These are phyloP conservation scores for Troides helena DNA, from an alignment of 2,888 invertebrate species.

Conservation along the genomic window DNA sequence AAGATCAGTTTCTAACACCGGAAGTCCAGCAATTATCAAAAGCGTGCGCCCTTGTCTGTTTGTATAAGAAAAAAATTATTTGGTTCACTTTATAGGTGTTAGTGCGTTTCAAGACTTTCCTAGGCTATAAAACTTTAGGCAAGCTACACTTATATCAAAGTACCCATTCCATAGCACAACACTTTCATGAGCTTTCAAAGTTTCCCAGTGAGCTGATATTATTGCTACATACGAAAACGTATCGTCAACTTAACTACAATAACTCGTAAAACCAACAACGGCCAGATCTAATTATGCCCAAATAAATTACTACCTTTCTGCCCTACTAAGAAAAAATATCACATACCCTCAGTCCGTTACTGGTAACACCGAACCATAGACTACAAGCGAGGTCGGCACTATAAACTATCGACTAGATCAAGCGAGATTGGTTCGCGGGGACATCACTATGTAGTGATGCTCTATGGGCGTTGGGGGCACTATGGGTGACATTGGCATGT, in stretches of 20 bases:
- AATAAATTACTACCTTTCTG: slow-evolving; percentile 23
- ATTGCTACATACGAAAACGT: slow-evolving; percentile 12
- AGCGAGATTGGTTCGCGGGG: slow-evolving; percentile 63
- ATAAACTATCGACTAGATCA: slow-evolving; percentile 42
- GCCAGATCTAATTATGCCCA: slow-evolving; percentile 14
- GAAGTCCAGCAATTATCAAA: no score
- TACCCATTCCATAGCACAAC: slow-evolving; percentile 3
- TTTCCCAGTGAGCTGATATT: neutral
- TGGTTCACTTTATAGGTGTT: no score
- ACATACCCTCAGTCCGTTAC: slow-evolving; percentile 31
- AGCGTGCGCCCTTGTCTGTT: no score
- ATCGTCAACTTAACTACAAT: slow-evolving; percentile 2
- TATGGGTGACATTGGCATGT: slow-evolving; percentile 71
- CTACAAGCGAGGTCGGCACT: slow-evolving; percentile 11
- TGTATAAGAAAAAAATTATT: no score
- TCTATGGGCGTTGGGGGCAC: slow-evolving; percentile 58
- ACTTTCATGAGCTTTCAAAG: slow-evolving; percentile 3
- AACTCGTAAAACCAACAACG: slow-evolving; percentile 8
- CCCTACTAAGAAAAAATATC: slow-evolving; percentile 31
- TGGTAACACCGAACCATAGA: slow-evolving; percentile 24
- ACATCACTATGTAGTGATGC: slow-evolving; percentile 71
- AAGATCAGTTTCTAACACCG: no score
- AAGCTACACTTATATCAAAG: neutral
- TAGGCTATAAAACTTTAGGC: neutral
- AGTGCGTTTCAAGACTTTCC: no score